phyloP scores from a whole-genome alignment of 2,113 vertebrate genomes.

The Amphilophus citrinellus region DNA sequence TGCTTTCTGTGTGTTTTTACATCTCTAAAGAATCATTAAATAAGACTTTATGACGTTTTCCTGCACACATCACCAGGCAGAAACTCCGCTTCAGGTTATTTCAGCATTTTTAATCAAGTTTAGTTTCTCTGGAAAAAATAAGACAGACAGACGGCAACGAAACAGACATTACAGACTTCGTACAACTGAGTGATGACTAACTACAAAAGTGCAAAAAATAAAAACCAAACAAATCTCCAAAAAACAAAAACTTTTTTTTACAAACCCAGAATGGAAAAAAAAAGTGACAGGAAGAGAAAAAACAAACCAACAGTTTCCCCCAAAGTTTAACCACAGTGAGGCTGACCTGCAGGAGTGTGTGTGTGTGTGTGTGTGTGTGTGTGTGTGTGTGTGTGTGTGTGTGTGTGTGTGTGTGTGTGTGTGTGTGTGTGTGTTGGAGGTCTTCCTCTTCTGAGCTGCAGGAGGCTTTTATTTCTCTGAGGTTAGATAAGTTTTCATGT shows the following conservation, averaged over 20 bases:
- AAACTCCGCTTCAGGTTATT: slow-evolving; percentile 35
- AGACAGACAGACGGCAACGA: slow-evolving; percentile 54
- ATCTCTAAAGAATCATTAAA: no score
- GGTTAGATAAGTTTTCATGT: neutral
- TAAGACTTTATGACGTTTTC: neutral
- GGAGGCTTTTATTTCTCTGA: neutral
- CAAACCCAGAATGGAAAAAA: slow-evolving; percentile 25
- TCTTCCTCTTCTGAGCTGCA: neutral
- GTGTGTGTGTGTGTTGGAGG: neutral
- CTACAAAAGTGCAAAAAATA: slow-evolving; percentile 73
- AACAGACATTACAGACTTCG: slow-evolving; percentile 68
- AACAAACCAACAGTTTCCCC: neutral
- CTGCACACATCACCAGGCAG: slow-evolving; percentile 29
- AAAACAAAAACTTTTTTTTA: slow-evolving; percentile 16
- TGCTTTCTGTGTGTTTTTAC: neutral
- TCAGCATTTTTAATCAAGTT: slow-evolving; percentile 71
- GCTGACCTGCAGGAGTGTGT: neutral
- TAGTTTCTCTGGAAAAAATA: slow-evolving; percentile 64
- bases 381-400: neutral
- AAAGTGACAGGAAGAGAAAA: slow-evolving; percentile 24
- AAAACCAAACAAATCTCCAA: slow-evolving; percentile 34
- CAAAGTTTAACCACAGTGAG: neutral
- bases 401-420: neutral
- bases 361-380: neutral
- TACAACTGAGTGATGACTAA: slow-evolving; percentile 63